Percentiles rank a stretch among this genome's conserved stretches.
Evolutionary conservation across 1,140 invertebrate genomes (phyloP).

Genomic region (Drosophila aff.): DNA sequence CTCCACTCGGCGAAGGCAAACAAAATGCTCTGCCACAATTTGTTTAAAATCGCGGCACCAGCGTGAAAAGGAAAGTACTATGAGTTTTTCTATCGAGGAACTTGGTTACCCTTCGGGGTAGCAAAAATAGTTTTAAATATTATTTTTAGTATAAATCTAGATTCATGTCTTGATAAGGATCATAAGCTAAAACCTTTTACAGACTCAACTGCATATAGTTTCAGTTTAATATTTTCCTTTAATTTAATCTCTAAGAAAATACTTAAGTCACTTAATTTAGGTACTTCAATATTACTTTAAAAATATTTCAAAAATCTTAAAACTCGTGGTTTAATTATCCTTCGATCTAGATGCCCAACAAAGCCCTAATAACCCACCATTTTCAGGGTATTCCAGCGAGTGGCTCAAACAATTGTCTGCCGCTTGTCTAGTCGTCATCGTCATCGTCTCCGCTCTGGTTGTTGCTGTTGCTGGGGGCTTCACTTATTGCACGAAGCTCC

Average conservation of each 20-base stretch:
- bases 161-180: not conserved
- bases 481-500: constrained; percentile 56
- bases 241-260: not conserved
- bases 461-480: constrained; percentile 12
- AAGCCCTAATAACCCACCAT: not conserved
- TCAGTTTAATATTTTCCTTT: not conserved
- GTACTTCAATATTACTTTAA: not conserved
- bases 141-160: not conserved
- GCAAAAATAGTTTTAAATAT: not conserved
- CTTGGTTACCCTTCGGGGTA: not conserved
- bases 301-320: no score
- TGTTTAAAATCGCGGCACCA: constrained; percentile 48
- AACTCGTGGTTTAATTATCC: not conserved
- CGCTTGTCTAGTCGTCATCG: constrained; percentile 74
- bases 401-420: constrained; percentile 76
- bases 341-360: not conserved
- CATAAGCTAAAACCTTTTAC: not conserved
- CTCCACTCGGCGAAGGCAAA: constrained; percentile 52
- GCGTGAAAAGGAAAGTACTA: constrained; percentile 50
- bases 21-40: constrained; percentile 72
- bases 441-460: constrained; percentile 50
- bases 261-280: not conserved
- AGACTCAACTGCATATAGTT: no score
- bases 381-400: constrained; percentile 34
- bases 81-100: not conserved